Conservation (phyloP, 2,888 invertebrate species). For the Pyrochroa serraticornis region DNA sequence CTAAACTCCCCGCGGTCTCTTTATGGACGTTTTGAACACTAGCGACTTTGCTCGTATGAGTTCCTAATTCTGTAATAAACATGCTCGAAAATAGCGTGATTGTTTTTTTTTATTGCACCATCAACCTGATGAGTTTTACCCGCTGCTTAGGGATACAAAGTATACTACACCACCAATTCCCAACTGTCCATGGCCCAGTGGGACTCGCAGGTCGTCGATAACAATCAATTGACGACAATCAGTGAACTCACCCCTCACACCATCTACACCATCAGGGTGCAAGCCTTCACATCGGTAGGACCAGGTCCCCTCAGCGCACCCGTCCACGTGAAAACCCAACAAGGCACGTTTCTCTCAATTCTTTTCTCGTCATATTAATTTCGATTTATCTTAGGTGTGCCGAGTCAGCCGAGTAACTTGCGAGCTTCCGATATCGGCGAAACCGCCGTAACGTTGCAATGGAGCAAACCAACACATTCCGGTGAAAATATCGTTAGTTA, state of each 20-base stretch:
- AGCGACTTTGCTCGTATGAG: background rate
- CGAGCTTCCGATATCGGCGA: conserved; percentile 87
- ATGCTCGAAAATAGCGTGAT: background rate
- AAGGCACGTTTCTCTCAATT: conserved; percentile 67
- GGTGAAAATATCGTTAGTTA: conserved; percentile 94
- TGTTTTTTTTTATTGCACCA: conserved; percentile 13
- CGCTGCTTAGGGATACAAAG: conserved; percentile 90
- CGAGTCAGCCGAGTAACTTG: conserved; percentile 92
- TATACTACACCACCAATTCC: conserved; percentile 92
- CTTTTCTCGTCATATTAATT: background rate
- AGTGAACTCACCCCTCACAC: conserved; percentile 89
- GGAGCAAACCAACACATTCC: conserved; percentile 91
- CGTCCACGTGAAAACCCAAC: conserved; percentile 98
- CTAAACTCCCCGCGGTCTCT: no score
- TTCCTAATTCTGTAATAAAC: no score
- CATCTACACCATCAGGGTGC: conserved; percentile 93
- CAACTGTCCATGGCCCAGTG: conserved; percentile 86
- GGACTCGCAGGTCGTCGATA: conserved; percentile 93
- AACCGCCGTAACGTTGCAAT: conserved; percentile 87
- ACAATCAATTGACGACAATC: conserved; percentile 90
- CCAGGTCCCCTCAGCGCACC: conserved; percentile 93
- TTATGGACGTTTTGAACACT: no score
- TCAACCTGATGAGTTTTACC: conserved; percentile 6
- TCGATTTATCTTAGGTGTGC: conserved; percentile 73
- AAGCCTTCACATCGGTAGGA: conserved; percentile 92